Evolutionary conservation across 2,888 invertebrate genomes (phyloP), one percentile per base, ranked within the genome.

Genomic region (Melanargia galathea): DNA sequence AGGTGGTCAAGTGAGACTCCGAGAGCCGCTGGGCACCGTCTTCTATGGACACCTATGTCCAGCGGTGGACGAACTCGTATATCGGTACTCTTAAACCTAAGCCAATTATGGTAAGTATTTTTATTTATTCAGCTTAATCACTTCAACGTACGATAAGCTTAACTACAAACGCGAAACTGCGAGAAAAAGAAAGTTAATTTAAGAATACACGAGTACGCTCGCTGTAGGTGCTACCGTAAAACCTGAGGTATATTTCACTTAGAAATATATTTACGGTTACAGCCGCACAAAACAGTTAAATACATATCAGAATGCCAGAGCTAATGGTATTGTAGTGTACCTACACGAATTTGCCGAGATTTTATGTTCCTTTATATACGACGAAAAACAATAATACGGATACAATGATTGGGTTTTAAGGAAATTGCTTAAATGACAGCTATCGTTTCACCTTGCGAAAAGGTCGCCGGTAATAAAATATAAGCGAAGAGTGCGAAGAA

Each of bases 391-490:
- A 58, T 40, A 48, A 62, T 43, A 30, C 5, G 45, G 49, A 52
- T 52, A 57, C 57, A 52, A 35, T 52, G 45, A 62, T 58, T 64
- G 22, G 58, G 43, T 64, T 66, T 66, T 64, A 57, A 33, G 38
- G 58, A 66, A 67, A 64, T 66, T 69, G 65, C 66, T 64, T 61
- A 69, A 65, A 61, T 63, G 65, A 66, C 57, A 63, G 63, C 56
- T 66, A 67, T 64, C 54, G 62, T 56, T 66, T 59, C 54, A 60
- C 65, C 67, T 66, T 64, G 67, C 65, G 66, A 69, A 73, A 76
- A 74, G 69, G 73, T 69, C 66, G 64, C 67, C 66, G 65, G 76
- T 77, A 80, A 84, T 85, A 84, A 85, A 73, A 84, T 83, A 83
- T 77, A 80, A 78, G 77, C 74, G 75, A 75, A 78, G 75, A 80